Percentiles rank a stretch among this genome's conserved stretches.
phyloP scores from a whole-genome alignment of 2,888 invertebrate species.

The Tetragonula carbonaria region DNA sequence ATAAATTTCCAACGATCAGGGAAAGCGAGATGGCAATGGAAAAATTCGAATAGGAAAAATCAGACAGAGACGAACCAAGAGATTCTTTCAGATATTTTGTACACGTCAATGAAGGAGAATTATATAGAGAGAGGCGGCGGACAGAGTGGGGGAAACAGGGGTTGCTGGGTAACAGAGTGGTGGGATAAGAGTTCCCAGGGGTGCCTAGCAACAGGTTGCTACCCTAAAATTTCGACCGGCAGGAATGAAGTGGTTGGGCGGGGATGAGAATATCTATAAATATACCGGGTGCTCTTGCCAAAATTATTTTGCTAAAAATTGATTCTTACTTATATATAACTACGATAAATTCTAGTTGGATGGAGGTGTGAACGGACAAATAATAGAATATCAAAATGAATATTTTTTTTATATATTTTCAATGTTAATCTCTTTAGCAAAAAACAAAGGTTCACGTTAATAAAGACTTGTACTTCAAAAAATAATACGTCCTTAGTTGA shows the following conservation, averaged over 20 bases:
- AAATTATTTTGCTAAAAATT: neutral
- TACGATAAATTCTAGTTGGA: neutral
- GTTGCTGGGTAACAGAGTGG: constrained; percentile 69
- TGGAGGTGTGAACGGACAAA: neutral
- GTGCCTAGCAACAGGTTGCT: constrained; percentile 83
- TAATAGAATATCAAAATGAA: neutral
- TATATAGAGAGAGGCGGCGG: neutral
- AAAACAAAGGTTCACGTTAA: neutral
- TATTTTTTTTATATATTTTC: neutral
- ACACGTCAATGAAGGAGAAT: constrained; percentile 31
- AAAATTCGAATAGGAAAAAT: neutral
- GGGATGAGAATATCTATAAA: constrained; percentile 5
- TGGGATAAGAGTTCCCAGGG: constrained; percentile 77
- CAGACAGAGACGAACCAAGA: constrained; percentile 15
- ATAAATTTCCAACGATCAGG: neutral
- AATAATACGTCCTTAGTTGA: neutral
- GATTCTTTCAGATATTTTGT: constrained; percentile 48
- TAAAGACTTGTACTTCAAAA: neutral
- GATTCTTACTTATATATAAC: neutral
- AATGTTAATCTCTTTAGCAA: neutral
- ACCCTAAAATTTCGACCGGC: constrained; percentile 76
- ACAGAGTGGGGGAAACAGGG: constrained; percentile 29
- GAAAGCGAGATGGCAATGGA: neutral
- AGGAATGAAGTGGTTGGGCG: constrained; percentile 8
- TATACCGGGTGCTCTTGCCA: constrained; percentile 16